Base-by-base conservation (phyloP, 2,113 vertebrate species). In the Mobula birostris region DNA sequence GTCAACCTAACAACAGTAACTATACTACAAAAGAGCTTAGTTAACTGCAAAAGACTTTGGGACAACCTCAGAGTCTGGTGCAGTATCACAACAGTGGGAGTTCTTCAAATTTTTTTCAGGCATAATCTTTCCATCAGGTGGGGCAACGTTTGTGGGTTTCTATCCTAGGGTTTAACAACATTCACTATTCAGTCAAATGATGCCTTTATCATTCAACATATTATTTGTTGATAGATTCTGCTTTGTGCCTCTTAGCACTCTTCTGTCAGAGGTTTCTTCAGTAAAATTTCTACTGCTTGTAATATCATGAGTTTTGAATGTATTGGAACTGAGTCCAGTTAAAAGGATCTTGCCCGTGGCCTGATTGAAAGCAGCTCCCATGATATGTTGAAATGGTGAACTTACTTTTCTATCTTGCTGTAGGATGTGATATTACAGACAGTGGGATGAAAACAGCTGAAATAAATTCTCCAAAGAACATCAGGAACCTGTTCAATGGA, bases 401-500 rank as follows among this genome's bases (percentile, higher is more conserved):
- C n/a, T 32, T 90, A 12, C 40, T 11, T 90, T 90, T 68, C 66
- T 90, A 12, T 90, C 27, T 68, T 68, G 7, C 29, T 68, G 58
- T 32, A 66, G 61, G 61, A 7, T 48, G 96, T 48, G 96, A 0
- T 95, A 95, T 0, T 96, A 97, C 95, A 98, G 98, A 98, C 98
- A 98, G 95, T 98, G 97, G 97, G 98, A 98, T 8, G 98, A 98
- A 95, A 94, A 98, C 95, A 95, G 94, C 14, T 96, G 95, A 95
- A 98, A 94, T 11, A 95, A 72, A 94, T 68, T 97, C 97, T 94
- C 97, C 98, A 72, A 98, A 97, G 94, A 97, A 97, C 48, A 97
- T 97, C 83, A 97, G 97, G 11, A 94, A 79, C 87, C 95, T 98
- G 94, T 97, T 98, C 95, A 96, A 96, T 0, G 97, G 98, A 5